phyloP scores from a whole-genome alignment of 1,140 invertebrate species.

The Trichonephila clavipes region DNA sequence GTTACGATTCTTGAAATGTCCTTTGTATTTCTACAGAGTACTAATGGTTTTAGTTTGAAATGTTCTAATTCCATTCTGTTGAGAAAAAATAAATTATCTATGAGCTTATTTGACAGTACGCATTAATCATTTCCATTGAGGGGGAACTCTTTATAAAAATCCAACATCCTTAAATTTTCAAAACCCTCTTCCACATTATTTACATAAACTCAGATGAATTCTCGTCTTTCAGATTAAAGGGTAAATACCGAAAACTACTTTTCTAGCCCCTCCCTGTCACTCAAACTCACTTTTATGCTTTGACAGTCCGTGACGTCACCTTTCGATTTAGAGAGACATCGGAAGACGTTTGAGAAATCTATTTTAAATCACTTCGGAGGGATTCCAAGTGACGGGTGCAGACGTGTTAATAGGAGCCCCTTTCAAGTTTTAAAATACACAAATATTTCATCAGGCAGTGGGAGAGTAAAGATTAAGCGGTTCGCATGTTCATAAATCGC shows the following conservation, averaged over 20 bases:
- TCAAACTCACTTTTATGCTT: background rate
- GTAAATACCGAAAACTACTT: background rate
- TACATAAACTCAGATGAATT: background rate
- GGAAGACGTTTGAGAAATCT: slow-evolving; percentile 41
- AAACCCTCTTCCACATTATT: background rate
- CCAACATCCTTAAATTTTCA: no score
- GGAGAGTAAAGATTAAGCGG: background rate
- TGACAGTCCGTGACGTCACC: slow-evolving; percentile 29
- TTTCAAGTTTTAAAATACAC: slow-evolving; percentile 20
- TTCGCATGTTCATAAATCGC: background rate
- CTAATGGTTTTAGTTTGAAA: no score
- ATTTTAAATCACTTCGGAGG: slow-evolving; percentile 42
- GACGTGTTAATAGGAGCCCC: background rate
- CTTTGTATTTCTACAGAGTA: no score
- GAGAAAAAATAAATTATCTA: no score
- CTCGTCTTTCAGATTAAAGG: background rate
- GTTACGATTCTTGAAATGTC: no score
- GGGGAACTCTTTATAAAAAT: no score
- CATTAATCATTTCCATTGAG: no score
- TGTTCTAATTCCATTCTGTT: no score
- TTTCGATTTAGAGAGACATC: slow-evolving; percentile 32
- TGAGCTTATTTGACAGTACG: no score
- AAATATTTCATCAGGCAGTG: background rate
- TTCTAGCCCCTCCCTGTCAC: background rate
- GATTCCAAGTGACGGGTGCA: background rate